phyloP scores from a whole-genome alignment of 2,797 vertebrate genomes.

The Gobionotothen gibberifrons region DNA sequence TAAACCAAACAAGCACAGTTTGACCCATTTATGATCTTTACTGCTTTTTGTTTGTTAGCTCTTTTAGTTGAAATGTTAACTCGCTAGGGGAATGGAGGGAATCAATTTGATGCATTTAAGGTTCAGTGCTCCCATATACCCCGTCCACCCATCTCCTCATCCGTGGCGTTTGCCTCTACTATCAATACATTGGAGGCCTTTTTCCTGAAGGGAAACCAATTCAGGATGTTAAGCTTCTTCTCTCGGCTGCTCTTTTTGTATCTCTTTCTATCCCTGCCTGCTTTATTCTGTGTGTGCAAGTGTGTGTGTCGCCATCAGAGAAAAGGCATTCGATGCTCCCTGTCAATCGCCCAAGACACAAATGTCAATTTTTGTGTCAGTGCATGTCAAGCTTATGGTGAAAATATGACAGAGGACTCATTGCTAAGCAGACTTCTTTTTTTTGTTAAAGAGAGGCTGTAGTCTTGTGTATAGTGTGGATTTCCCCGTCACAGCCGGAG shows the following conservation, averaged over 20 bases:
- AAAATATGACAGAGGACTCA: slow-evolving; percentile 56
- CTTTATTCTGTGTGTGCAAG: slow-evolving; percentile 21
- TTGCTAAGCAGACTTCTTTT: slow-evolving; percentile 26
- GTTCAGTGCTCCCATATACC: slow-evolving; percentile 34
- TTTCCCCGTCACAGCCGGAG: slow-evolving; percentile 29
- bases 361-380: slow-evolving; percentile 61
- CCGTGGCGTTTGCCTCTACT: slow-evolving; percentile 23
- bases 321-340: slow-evolving; percentile 31
- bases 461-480: slow-evolving; percentile 22
- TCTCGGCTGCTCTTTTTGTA: not conserved
- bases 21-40: slow-evolving; percentile 16
- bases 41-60: slow-evolving; percentile 28
- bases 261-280: slow-evolving; percentile 12
- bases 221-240: slow-evolving; percentile 15
- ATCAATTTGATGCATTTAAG: slow-evolving; percentile 57
- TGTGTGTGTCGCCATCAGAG: slow-evolving; percentile 25
- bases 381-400: slow-evolving; percentile 20
- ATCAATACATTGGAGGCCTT: slow-evolving; percentile 43
- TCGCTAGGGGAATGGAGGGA: slow-evolving; percentile 25
- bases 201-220: slow-evolving; percentile 37
- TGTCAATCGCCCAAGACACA: slow-evolving; percentile 63
- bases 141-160: slow-evolving; percentile 27
- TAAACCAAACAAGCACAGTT: slow-evolving; percentile 5
- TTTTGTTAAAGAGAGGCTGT: slow-evolving; percentile 2
- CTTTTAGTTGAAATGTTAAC: slow-evolving; percentile 25